Percentiles rank a stretch among this genome's conserved stretches.
Conservation (phyloP, 1,140 invertebrate species). For the Neodiprion fabricii region DNA sequence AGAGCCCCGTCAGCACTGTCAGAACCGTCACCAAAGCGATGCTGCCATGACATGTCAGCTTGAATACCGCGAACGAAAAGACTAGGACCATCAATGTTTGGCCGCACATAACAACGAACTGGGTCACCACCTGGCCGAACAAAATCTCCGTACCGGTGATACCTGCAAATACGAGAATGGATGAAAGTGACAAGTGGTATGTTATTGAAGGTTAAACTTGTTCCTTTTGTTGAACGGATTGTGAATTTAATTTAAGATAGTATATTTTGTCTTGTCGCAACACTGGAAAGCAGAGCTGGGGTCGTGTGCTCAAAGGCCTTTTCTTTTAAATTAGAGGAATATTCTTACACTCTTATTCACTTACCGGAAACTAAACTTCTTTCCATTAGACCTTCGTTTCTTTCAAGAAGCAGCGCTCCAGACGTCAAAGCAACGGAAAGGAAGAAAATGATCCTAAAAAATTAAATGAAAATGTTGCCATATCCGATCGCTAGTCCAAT, state of each 20-base stretch:
- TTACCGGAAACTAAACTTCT: slow-evolving; percentile 83
- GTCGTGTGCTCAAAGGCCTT: neutral
- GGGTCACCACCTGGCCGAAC: slow-evolving; percentile 83
- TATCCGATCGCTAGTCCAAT: slow-evolving; percentile 13
- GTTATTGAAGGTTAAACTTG: no score
- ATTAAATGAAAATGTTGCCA: slow-evolving; percentile 15
- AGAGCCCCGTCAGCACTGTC: slow-evolving; percentile 83
- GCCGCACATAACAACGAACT: slow-evolving; percentile 86
- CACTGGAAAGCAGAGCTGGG: no score
- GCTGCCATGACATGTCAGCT: slow-evolving; percentile 80
- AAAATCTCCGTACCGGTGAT: slow-evolving; percentile 73
- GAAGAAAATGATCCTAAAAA: slow-evolving; percentile 90
- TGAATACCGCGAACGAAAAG: slow-evolving; percentile 83
- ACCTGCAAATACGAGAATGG: slow-evolving; percentile 32
- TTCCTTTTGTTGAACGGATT: no score
- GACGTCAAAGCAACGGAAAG: slow-evolving; percentile 92
- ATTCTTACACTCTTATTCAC: slow-evolving; percentile 30
- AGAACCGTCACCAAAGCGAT: slow-evolving; percentile 77
- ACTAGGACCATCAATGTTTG: slow-evolving; percentile 84
- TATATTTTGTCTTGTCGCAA: no score
- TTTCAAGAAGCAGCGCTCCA: slow-evolving; percentile 87
- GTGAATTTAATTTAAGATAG: no score
- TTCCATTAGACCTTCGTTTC: slow-evolving; percentile 89
- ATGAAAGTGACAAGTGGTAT: neutral
- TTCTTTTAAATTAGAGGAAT: slow-evolving; percentile 14